These are phyloP conservation scores for Andrena dorsata DNA, from an alignment of 2,888 invertebrate species.

Conservation along the genomic window DNA sequence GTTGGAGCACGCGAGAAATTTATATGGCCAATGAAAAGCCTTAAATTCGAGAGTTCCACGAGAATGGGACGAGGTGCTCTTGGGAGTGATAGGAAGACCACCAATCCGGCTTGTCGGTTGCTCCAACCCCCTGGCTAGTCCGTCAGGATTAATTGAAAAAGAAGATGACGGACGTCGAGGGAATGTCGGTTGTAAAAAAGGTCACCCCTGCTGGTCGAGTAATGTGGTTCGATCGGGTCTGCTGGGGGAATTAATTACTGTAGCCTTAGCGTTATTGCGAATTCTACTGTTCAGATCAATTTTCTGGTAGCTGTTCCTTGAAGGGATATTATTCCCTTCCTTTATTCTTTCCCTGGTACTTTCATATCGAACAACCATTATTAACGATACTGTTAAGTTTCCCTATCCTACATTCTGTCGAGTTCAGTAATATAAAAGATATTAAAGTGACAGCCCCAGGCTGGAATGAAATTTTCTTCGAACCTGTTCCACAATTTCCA, in stretches of 20 bases:
- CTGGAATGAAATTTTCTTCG: no score
- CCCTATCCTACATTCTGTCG: no score
- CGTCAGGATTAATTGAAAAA: constrained; percentile 47
- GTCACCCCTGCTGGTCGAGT: constrained; percentile 16
- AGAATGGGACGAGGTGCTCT: constrained; percentile 7
- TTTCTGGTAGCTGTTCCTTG: neutral
- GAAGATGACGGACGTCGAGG: constrained; percentile 23
- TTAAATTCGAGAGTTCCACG: constrained; percentile 38
- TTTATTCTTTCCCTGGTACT: neutral
- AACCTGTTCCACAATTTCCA: no score
- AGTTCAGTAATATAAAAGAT: no score
- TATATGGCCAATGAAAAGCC: constrained; percentile 22
- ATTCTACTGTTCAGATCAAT: constrained; percentile 12
- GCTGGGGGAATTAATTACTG: constrained; percentile 39
- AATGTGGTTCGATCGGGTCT: constrained; percentile 28
- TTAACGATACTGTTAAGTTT: neutral
- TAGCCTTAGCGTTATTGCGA: constrained; percentile 17
- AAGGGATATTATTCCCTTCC: neutral
- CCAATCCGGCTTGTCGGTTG: constrained; percentile 11
- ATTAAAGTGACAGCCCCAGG: no score
- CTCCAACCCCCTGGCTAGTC: neutral
- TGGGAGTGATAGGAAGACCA: constrained; percentile 21
- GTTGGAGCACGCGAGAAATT: constrained; percentile 21
- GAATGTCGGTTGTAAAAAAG: constrained; percentile 22
- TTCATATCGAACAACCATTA: neutral